phyloP scores from a whole-genome alignment of 2,113 vertebrate species.

The Rhea pennata region DNA sequence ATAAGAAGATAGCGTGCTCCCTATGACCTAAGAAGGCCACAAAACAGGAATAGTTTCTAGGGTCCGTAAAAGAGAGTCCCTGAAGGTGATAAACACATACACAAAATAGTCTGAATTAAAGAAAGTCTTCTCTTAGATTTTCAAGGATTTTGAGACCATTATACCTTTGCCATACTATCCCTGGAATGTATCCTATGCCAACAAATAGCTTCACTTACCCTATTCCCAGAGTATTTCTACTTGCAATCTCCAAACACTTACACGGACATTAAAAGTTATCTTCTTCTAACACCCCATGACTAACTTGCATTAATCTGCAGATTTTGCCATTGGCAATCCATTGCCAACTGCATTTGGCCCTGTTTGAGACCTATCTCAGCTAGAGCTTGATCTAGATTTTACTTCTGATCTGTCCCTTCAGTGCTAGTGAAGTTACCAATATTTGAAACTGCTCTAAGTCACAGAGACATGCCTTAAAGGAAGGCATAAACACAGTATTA shows the following conservation, averaged over 20 bases:
- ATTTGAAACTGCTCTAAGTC: not conserved
- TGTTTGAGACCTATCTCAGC: not conserved
- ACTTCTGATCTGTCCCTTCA: not conserved
- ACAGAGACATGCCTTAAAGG: not conserved
- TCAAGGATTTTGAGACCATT: not conserved
- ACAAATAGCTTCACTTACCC: not conserved
- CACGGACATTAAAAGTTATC: not conserved
- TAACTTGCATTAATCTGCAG: not conserved
- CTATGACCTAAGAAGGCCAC: accelerated
- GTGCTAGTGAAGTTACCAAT: not conserved
- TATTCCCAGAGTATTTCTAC: not conserved
- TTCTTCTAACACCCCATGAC: not conserved
- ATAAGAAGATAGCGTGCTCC: not conserved
- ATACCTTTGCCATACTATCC: not conserved
- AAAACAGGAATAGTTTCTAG: not conserved
- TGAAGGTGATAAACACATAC: not conserved
- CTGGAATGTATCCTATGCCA: not conserved
- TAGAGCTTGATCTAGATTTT: not conserved
- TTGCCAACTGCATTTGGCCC: not conserved
- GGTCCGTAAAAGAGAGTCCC: not conserved
- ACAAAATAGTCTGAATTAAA: not conserved
- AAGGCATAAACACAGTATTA: not conserved
- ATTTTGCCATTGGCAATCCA: not conserved
- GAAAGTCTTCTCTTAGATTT: not conserved
- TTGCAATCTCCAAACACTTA: not conserved